phyloP scores from a whole-genome alignment of 2,797 vertebrate genomes.

The Takifugu rubripes region DNA sequence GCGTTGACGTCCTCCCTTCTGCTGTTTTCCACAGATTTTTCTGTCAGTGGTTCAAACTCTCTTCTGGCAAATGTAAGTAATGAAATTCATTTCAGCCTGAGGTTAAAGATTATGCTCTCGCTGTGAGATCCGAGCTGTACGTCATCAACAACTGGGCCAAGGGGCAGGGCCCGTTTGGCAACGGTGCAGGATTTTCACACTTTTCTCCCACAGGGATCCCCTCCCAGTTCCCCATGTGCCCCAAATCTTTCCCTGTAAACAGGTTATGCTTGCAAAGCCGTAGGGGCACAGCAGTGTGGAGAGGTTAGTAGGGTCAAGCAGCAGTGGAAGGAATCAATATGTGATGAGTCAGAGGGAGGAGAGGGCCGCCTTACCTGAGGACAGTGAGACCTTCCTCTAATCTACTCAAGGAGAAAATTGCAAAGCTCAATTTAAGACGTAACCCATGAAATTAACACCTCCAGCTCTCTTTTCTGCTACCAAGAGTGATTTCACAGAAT shows the following conservation, averaged over 20 bases:
- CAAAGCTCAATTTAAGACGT: slow-evolving; percentile 80
- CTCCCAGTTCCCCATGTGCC: slow-evolving; percentile 5
- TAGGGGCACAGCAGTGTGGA: slow-evolving; percentile 1
- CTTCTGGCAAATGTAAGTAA: slow-evolving; percentile 34
- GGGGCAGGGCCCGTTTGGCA: slow-evolving; percentile 43
- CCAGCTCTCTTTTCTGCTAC: slow-evolving; percentile 74
- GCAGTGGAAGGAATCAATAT: slow-evolving; percentile 52
- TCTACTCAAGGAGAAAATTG: slow-evolving; percentile 77
- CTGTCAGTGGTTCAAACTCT: slow-evolving; percentile 14
- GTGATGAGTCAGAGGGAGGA: slow-evolving; percentile 59
- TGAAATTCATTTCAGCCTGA: slow-evolving; percentile 45
- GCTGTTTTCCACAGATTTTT: slow-evolving; percentile 23
- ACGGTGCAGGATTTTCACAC: slow-evolving; percentile 36
- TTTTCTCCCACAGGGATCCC: slow-evolving; percentile 29
- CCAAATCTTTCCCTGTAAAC: slow-evolving; percentile 31
- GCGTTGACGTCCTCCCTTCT: slow-evolving; percentile 4
- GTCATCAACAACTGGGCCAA: slow-evolving; percentile 53
- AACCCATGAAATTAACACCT: slow-evolving; percentile 84
- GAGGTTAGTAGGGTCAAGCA: slow-evolving; percentile 46
- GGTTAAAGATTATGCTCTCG: slow-evolving; percentile 53
- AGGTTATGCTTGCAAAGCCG: slow-evolving; percentile 22
- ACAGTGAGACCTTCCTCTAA: slow-evolving; percentile 75
- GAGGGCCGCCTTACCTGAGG: slow-evolving; percentile 71
- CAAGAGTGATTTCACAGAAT: slow-evolving; percentile 72
- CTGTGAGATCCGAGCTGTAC: slow-evolving; percentile 34